Evolutionary conservation across 2,113 vertebrate species (phyloP).

Genomic region (Aythya baeri): DNA sequence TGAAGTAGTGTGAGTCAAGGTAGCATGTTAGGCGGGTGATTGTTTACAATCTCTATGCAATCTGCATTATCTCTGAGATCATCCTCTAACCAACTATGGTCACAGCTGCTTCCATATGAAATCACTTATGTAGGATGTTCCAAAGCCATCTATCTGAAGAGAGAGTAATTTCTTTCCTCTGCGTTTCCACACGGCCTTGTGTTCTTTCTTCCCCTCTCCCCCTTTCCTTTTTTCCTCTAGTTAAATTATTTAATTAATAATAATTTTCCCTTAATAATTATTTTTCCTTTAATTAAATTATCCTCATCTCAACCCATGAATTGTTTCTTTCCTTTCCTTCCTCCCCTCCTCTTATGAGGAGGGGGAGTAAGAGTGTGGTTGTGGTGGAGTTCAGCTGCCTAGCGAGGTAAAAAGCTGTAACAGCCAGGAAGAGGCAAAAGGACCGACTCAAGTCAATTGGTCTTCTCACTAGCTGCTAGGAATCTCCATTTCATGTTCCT

Average conservation of each 20-base stretch:
- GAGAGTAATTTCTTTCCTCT: too few species aligned
- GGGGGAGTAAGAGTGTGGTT: too few species aligned
- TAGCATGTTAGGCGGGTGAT: neutral
- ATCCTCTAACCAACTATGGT: neutral
- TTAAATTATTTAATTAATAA: too few species aligned
- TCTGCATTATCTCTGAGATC: neutral
- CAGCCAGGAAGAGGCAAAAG: neutral
- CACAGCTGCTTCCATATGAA: neutral
- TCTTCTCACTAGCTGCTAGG: neutral
- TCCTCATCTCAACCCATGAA: too few species aligned
- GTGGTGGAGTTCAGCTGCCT: too few species aligned
- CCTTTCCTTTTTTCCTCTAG: too few species aligned
- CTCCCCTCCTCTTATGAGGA: too few species aligned
- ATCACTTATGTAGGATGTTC: neutral
- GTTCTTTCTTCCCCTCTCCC: too few species aligned
- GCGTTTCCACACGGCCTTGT: too few species aligned
- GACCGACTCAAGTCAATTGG: neutral
- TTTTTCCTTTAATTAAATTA: too few species aligned
- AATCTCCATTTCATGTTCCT: neutral
- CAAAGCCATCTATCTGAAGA: neutral
- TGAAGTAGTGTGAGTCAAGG: rapidly evolving
- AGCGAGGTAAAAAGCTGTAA: neutral
- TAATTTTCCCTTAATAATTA: too few species aligned
- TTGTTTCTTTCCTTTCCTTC: too few species aligned
- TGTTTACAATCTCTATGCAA: neutral